Base-by-base conservation (phyloP, 2,888 invertebrate genomes). In the Ormyrus nitidulus region DNA sequence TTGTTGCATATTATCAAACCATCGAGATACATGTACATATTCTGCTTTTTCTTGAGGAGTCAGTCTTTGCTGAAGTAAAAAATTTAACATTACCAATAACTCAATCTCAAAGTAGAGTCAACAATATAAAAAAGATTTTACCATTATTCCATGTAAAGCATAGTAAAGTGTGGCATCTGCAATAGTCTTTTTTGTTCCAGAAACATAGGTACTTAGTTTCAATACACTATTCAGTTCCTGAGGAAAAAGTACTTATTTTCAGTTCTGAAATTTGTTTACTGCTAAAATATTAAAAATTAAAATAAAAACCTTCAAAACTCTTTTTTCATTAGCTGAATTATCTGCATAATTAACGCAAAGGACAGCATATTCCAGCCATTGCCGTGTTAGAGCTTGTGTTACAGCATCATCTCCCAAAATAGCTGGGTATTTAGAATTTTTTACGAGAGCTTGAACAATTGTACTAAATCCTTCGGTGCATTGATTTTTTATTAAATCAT, bases 1-100 rank as follows among this genome's bases (percentile, higher is more conserved):
- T 80, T 94, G 93, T 86, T 96, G 96, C 79, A 96, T 90, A 86
- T 96, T 95, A 88, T 94, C 95, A 84, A 93, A 95, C 96, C 96
- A 96, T 84, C 96, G 92, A 61, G 95, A 95, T 0, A 96, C 89
- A 87, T 95, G 93, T 46, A 95, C 86, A 81, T 93, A 92, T 72
- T 93, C 93, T 85, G 95, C 95, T 85, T 94, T 94, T 72, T 95
- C 95, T 79, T 92, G 90, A 46, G 93, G 91, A 9, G 93, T 92
- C 11, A 95, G 91, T 19, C 92, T 92, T 85, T 92, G 93, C 96
- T 96, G 90, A 83, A 93, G 93, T 83, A 84, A 86, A 83, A 77
- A 82, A 73, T 70, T 54, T 44, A 73, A 11, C 11, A 58, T 44
- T 54, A 56, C 44, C 1, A 72, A n/a, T 49, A 8, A 66, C 51